Base-by-base conservation (phyloP, 2,113 vertebrate genomes). In the Bostrychus sinensis region DNA sequence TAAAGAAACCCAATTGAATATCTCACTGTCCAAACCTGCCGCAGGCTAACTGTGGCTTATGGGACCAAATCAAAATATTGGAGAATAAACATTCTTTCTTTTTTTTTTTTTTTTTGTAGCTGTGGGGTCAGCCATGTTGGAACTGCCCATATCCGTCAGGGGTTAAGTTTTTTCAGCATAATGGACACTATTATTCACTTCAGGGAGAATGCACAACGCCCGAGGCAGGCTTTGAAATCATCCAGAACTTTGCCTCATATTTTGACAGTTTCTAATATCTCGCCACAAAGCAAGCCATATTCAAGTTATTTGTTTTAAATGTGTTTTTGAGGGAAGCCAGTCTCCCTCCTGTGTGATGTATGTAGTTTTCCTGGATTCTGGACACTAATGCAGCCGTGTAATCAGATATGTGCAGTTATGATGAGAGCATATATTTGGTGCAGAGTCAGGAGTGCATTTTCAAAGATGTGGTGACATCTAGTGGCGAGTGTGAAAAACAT, bases 251-350 rank as follows among this genome's bases (percentile, higher is more conserved):
- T 64, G 54, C 16, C 46, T 62, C 20, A 7, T 42, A 75, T 30
- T 23, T 57, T 81, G 75, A 76, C 75, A 68, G 73, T 81, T 76
- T 77, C 58, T 62, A 81, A 74, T 81, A 76, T 63, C 42, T 62
- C 23, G 37, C 48, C 64, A 36, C 42, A 37, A 53, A 53, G 39
- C 60, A 46, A 46, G 38, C 51, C 46, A 13, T 54, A 69, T 75
- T 22, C 25, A 7, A 19, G 14, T 56, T 54, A 56, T 43, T 43
- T 43, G 17, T 28, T 54, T 54, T 54, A 28, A 30, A 54, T 9
- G 17, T 28, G 14, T 50, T 50, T 48, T 50, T 50, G 9, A 26
- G 12, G 22, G 22, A 50, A 50, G 45, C 22, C 22, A 25, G 45
- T 50, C 45, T 26, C 22, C n/a, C 45, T 25, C 23, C 23, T 50